Evolutionary conservation across 1,140 invertebrate genomes (phyloP).

Genomic region (Phocides pigmalion): DNA sequence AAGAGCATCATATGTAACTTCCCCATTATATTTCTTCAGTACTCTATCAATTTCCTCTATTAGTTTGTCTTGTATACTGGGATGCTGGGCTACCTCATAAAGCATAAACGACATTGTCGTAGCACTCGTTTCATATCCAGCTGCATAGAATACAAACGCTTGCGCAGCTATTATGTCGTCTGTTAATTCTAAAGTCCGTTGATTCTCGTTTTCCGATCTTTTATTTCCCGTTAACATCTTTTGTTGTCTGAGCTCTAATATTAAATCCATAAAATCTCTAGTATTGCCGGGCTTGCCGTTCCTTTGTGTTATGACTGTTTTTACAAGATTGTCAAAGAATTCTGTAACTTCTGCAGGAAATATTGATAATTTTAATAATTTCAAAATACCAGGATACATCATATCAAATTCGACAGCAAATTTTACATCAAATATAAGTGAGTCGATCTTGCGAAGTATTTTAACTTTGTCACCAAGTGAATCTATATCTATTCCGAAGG

Average conservation of each 20-base stretch:
- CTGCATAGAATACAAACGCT: conserved; percentile 60
- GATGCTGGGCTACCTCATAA: conserved; percentile 66
- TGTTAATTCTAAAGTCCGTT: conserved; percentile 41
- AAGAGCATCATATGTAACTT: conserved; percentile 68
- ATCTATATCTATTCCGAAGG: conserved; percentile 85
- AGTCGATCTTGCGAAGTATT: conserved; percentile 38
- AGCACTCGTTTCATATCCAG: conserved; percentile 57
- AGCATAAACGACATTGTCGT: conserved; percentile 45
- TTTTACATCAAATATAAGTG: conserved; percentile 35
- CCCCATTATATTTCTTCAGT: conserved; percentile 63
- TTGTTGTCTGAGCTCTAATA: conserved; percentile 62
- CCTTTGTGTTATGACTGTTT: conserved; percentile 37
- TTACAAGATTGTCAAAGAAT: conserved; percentile 49
- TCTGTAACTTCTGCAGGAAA: conserved; percentile 41
- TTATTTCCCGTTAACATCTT: conserved; percentile 28
- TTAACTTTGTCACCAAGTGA: conserved; percentile 33
- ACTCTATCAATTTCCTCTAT: conserved; percentile 35
- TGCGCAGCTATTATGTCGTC: conserved; percentile 61
- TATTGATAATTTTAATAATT: conserved; percentile 42
- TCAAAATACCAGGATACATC: conserved; percentile 54
- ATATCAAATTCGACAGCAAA: conserved; percentile 48
- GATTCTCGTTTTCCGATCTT: conserved; percentile 20
- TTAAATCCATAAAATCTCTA: conserved; percentile 58
- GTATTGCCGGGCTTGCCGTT: conserved; percentile 39
- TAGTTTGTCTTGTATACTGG: conserved; percentile 67